A percentile compares a stretch with the other conserved stretches of the same genome.
Evolutionary conservation across 2,888 invertebrate genomes (phyloP).

Genomic region (Stenodema calcarata): DNA sequence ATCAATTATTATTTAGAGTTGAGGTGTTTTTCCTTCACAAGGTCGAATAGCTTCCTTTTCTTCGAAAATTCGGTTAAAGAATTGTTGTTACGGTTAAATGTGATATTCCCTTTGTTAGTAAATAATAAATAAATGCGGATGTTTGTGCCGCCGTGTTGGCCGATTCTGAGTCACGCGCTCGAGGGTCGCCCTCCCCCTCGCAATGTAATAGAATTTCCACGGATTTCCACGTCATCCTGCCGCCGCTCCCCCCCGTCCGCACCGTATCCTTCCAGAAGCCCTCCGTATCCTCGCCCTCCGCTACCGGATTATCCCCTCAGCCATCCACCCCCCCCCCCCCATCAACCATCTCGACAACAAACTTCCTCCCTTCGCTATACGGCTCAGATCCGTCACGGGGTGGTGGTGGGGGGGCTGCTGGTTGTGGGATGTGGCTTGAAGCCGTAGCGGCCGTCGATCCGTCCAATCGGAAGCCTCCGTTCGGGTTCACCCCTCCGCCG

Average conservation of each 20-base stretch:
- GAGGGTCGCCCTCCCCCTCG: not conserved
- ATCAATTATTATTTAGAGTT: too few relatives aligned
- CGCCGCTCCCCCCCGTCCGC: not conserved
- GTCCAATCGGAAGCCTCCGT: not conserved
- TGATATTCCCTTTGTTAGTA: too few relatives aligned
- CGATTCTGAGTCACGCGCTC: not conserved
- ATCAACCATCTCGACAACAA: too few relatives aligned
- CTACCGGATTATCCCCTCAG: not conserved
- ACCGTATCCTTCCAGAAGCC: not conserved
- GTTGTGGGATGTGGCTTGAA: not conserved
- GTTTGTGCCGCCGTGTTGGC: too few relatives aligned
- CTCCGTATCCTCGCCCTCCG: not conserved
- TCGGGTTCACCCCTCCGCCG: not conserved
- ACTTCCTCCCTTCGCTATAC: too few relatives aligned
- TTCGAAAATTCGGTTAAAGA: too few relatives aligned
- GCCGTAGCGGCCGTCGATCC: not conserved
- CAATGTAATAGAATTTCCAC: constrained; percentile 1
- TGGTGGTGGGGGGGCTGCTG: not conserved
- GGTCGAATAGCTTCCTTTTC: too few relatives aligned
- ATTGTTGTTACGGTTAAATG: too few relatives aligned
- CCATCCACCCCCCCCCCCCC: too few relatives aligned
- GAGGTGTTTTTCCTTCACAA: too few relatives aligned
- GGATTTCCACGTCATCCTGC: not conserved
- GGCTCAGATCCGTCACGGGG: not conserved
- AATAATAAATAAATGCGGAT: too few relatives aligned